Evolutionary conservation across 2,888 invertebrate species (phyloP), one percentile per base, ranked within the genome.

Genomic region (Apodemia duryi): DNA sequence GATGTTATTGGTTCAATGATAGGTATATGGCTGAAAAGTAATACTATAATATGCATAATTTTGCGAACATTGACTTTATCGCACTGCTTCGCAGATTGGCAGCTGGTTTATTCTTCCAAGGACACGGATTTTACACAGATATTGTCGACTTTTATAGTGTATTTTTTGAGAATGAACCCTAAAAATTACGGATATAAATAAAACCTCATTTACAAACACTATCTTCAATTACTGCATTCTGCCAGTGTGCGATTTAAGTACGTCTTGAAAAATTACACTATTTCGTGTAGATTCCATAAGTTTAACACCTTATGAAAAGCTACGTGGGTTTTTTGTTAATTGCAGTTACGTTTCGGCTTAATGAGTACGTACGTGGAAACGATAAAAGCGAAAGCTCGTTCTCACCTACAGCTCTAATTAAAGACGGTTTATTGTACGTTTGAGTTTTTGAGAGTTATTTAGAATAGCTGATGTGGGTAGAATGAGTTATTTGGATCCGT

Each of bases 271-370:
- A 86, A 85, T 82, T 77, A 73, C 73, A 77, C 75, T 80, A 79
- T 78, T 82, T 84, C 88, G 81, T 73, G 80, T 77, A 81, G 83
- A 81, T 82, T 78, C 78, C 80, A 81, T 78, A 81, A 85, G 85
- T 82, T 88, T 85, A 86, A 87, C 88, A 89, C 88, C 85, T 86
- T 86, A 86, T 90, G 87, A 88, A 88, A 80, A 72, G 76, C 74
- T 71, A 81, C 81, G 82, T 79, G 80, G 84, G 81, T 86, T 88
- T 91, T 89, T 88, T 86, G 86, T 84, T 90, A 89, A 90, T 90
- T 85, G 84, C 78, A 77, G 81, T 84, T 80, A 84, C 88, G 88
- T 88, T 88, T 88, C 77, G 83, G 81, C 81, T 80, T 85, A 91
- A 88, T 78, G 83, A 78, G 83, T 80, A 81, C 82, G 82, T 85